Conservation (phyloP, 92 coral and sea anemone species). For the Siderastrea siderea region DNA sequence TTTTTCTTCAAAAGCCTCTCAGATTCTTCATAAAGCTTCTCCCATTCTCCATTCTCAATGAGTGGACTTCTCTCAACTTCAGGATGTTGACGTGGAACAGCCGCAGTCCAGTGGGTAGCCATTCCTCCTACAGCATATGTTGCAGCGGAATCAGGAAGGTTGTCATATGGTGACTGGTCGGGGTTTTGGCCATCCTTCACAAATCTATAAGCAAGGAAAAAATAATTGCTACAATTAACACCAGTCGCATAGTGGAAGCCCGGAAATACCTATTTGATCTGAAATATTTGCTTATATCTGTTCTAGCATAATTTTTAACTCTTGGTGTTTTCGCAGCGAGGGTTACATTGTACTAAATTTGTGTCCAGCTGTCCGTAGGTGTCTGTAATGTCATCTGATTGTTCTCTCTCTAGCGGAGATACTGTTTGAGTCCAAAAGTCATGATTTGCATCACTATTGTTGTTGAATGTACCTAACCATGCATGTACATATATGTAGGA, state of each 20-base stretch:
- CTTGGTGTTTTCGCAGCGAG: too few species aligned
- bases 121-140: conserved; percentile 54
- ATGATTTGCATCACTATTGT: too few species aligned
- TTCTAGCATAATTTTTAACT: too few species aligned
- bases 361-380: too few species aligned
- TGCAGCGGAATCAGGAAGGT: conserved; percentile 41
- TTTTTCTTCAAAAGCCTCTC: conserved; percentile 27
- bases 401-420: too few species aligned
- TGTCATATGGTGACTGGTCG: conserved; percentile 23
- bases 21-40: conserved; percentile 23
- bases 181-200: conserved; percentile 28
- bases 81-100: conserved; percentile 39
- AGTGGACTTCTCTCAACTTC: conserved; percentile 9
- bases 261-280: background rate
- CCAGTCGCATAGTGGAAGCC: background rate
- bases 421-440: too few species aligned
- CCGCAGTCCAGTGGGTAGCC: conserved; percentile 51
- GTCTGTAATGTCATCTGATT: too few species aligned
- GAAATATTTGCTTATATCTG: background rate
- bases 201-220: conserved; percentile 19
- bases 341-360: too few species aligned
- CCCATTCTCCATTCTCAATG: background rate
- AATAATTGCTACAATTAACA: background rate
- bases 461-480: too few species aligned
- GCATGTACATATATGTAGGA: too few species aligned